Percentiles rank a stretch among this genome's conserved stretches.
Evolutionary conservation across 2,797 vertebrate genomes (phyloP).

Genomic region (Peromyscus attwateri): DNA sequence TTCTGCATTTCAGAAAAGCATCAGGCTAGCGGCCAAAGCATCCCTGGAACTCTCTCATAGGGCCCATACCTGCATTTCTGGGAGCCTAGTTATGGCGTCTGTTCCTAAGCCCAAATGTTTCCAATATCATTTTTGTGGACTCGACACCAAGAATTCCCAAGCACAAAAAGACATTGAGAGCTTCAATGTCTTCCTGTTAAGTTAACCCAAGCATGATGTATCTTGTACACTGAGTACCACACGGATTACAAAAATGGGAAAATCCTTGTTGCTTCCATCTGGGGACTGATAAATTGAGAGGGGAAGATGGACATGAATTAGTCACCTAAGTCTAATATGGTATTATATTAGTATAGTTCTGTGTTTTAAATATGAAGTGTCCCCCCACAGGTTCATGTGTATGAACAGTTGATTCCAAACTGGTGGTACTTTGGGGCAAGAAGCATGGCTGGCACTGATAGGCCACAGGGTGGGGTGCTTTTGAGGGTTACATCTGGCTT

Average conservation of each 20-base stretch:
- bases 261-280: background rate
- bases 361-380: background rate
- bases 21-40: background rate
- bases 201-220: background rate
- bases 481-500: too few relatives aligned
- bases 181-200: slow-evolving; percentile 26
- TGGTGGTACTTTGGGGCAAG: background rate
- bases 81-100: background rate
- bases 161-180: background rate
- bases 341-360: too few relatives aligned
- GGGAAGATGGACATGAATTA: background rate
- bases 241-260: background rate
- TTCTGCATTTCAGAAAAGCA: background rate
- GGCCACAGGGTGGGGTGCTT: background rate
- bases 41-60: background rate
- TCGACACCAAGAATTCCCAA: background rate
- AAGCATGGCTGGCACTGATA: background rate
- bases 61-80: background rate
- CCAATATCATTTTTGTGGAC: background rate
- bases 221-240: background rate
- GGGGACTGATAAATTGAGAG: background rate
- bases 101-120: background rate
- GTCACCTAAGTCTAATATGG: background rate
- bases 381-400: background rate
- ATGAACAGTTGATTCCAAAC: too few relatives aligned